These are phyloP conservation scores for Cettia cetti DNA, from an alignment of 2,113 vertebrate genomes.

Conservation along the genomic window DNA sequence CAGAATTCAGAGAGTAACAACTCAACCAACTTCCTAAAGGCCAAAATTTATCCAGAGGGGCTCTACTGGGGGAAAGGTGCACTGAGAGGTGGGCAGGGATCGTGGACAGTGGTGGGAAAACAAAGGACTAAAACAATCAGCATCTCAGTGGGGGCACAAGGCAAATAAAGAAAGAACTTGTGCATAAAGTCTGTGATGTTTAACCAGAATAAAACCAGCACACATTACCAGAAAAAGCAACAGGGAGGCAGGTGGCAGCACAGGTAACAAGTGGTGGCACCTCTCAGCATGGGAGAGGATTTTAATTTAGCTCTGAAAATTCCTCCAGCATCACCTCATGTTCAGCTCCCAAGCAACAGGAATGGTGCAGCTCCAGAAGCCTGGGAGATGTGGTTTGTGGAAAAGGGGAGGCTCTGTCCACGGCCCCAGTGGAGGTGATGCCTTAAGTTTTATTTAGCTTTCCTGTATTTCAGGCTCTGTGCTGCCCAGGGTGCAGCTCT, in stretches of 20 bases:
- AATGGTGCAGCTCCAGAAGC: neutral
- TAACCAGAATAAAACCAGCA: neutral
- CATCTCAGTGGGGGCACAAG: neutral
- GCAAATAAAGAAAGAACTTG: neutral
- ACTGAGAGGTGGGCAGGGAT: neutral
- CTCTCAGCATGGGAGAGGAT: neutral
- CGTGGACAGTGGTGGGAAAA: neutral
- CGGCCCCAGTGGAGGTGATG: neutral
- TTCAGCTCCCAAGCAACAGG: neutral
- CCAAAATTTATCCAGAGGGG: neutral
- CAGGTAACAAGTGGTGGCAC: neutral
- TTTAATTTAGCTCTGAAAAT: neutral
- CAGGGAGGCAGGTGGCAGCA: neutral
- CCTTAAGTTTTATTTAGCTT: neutral
- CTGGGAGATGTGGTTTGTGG: neutral
- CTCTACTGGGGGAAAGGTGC: neutral
- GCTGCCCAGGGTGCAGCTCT: neutral
- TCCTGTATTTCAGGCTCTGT: neutral
- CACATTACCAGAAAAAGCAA: neutral
- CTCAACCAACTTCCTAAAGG: neutral
- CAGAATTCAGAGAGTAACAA: neutral
- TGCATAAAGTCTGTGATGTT: neutral
- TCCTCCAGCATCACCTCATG: neutral
- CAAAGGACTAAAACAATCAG: neutral
- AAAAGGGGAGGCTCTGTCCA: neutral